Conservation (phyloP, 1,140 invertebrate genomes). For the Aphis gossypii region DNA sequence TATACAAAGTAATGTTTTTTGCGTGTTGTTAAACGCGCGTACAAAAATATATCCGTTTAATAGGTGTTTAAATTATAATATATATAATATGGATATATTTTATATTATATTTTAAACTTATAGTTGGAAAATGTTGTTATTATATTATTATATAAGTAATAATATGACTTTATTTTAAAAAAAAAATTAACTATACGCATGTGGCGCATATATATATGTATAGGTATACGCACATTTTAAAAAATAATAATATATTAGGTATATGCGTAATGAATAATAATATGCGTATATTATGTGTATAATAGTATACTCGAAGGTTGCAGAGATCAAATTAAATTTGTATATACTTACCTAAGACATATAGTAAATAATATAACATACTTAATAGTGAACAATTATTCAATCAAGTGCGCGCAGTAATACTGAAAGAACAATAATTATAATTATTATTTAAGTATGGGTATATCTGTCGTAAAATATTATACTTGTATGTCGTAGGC, state of each 20-base stretch:
- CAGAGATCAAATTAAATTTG: background rate
- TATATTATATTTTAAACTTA: background rate
- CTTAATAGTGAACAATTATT: background rate
- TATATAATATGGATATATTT: background rate
- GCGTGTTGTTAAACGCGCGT: background rate
- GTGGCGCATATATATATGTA: background rate
- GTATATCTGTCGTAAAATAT: conserved; percentile 1
- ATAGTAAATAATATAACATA: background rate
- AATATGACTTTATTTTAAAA: too few species aligned
- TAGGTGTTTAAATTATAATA: background rate
- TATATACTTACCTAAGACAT: background rate
- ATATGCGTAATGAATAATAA: too few species aligned
- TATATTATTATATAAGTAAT: too few species aligned
- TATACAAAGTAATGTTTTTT: background rate
- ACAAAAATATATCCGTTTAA: background rate
- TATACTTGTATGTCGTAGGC: background rate
- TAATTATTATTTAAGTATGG: background rate
- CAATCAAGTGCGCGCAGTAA: background rate
- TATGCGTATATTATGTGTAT: background rate
- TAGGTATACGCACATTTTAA: background rate
- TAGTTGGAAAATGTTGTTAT: background rate
- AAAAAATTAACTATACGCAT: background rate
- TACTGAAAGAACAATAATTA: background rate
- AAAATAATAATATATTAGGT: background rate
- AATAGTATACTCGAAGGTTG: background rate